Evolutionary conservation across 2,888 invertebrate species (phyloP).

Genomic region (Perithous albicinctus): DNA sequence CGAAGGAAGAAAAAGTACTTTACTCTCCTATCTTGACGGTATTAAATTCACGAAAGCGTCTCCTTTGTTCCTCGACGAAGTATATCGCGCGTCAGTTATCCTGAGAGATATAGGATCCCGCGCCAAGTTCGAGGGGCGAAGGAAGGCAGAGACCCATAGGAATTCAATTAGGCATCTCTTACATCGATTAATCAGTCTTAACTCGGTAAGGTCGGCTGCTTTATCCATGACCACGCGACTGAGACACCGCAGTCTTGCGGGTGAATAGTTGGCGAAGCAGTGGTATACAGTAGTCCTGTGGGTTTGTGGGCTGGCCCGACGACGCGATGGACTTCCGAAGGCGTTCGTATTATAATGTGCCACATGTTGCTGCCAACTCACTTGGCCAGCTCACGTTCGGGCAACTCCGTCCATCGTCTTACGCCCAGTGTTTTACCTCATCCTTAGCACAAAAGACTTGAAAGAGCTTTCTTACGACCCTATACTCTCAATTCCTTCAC

Average conservation of each 20-base stretch:
- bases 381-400: conserved; percentile 50
- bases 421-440: conserved; percentile 4
- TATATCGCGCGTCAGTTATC: conserved; percentile 26
- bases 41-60: neutral
- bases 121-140: neutral
- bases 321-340: conserved; percentile 61
- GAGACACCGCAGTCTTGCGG: conserved; percentile 26
- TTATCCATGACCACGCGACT: conserved; percentile 29
- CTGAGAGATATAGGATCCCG: conserved; percentile 29
- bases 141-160: conserved; percentile 45
- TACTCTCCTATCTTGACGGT: neutral
- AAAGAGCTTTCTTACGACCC: neutral
- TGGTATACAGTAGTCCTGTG: conserved; percentile 3
- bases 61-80: conserved; percentile 3
- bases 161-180: conserved; percentile 68
- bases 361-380: conserved; percentile 77
- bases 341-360: conserved; percentile 75
- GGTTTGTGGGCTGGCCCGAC: conserved; percentile 45
- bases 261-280: conserved; percentile 31
- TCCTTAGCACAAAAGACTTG: neutral
- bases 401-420: conserved; percentile 1
- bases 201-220: conserved; percentile 49
- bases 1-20: neutral
- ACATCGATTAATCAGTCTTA: conserved; percentile 66
- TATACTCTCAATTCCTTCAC: neutral